Evolutionary conservation across 1,140 invertebrate species (phyloP).

Genomic region (Melipona quadrifasciata): DNA sequence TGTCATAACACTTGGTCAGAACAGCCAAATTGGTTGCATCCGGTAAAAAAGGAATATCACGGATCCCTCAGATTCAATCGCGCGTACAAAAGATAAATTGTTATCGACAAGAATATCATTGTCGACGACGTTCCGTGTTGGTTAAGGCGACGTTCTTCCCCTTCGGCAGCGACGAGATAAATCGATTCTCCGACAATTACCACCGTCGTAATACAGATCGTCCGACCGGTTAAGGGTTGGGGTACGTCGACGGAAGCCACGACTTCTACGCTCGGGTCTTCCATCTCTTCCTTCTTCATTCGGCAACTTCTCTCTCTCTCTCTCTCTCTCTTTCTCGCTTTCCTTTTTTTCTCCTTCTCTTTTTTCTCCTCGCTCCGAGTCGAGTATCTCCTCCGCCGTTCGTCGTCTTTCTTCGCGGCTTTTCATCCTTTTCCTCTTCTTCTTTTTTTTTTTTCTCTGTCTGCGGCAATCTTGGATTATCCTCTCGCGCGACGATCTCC

Average conservation of each 20-base stretch:
- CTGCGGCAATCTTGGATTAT: conserved; percentile 53
- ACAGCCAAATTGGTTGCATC: not conserved
- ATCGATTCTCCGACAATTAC: conserved; percentile 65
- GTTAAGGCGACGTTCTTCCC: conserved; percentile 56
- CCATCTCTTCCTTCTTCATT: not conserved
- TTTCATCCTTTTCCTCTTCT: conserved; percentile 14
- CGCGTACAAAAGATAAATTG: conserved; percentile 56
- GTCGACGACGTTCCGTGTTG: conserved; percentile 46
- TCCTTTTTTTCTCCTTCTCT: not conserved
- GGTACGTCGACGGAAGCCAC: conserved; percentile 36
- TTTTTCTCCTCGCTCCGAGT: not conserved
- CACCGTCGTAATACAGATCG: conserved; percentile 48
- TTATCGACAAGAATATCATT: conserved; percentile 64
- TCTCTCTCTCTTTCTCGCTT: no score
- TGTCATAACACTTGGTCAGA: not conserved
- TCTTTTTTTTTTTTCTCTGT: not conserved
- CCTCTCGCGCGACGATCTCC: conserved; percentile 35
- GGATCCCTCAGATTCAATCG: conserved; percentile 23
- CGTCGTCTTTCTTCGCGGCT: conserved; percentile 15
- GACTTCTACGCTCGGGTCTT: not conserved
- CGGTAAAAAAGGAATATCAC: not conserved
- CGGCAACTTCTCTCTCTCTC: no score
- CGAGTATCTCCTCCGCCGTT: not conserved
- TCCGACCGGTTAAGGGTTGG: conserved; percentile 9
- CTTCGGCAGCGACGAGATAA: conserved; percentile 51